These are phyloP conservation scores for Eupithecia insigniata DNA, from an alignment of 2,888 invertebrate species.

Conservation along the genomic window DNA sequence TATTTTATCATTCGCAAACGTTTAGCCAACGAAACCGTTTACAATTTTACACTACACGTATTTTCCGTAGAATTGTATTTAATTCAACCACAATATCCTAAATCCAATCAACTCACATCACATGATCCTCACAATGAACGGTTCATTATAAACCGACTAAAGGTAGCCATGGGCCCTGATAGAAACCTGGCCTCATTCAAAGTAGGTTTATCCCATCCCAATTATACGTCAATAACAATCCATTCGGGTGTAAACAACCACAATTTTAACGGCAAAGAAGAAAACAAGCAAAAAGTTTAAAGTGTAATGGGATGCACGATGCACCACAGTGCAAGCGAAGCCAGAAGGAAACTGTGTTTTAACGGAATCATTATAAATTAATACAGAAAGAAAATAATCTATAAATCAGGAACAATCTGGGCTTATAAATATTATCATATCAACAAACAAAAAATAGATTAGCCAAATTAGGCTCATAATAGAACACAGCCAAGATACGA, in stretches of 20 bases:
- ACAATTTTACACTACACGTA: slow-evolving; percentile 15
- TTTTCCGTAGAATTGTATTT: slow-evolving; percentile 14
- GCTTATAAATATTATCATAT: background rate
- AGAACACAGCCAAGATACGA: slow-evolving; percentile 9
- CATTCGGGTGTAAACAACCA: slow-evolving; percentile 67
- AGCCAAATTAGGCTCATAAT: slow-evolving; percentile 10
- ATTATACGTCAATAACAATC: slow-evolving; percentile 65
- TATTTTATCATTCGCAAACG: background rate
- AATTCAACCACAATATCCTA: slow-evolving; percentile 21
- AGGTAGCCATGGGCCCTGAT: slow-evolving; percentile 15
- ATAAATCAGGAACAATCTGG: background rate
- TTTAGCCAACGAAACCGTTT: background rate
- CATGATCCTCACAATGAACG: background rate
- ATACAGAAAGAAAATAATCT: background rate
- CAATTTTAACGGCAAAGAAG: slow-evolving; percentile 56
- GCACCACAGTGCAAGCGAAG: slow-evolving; percentile 30
- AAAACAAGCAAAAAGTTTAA: slow-evolving; percentile 53
- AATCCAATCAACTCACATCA: slow-evolving; percentile 22
- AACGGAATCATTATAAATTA: background rate
- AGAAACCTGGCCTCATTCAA: slow-evolving; percentile 29
- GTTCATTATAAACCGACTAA: slow-evolving; percentile 22
- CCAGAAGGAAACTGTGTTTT: slow-evolving; percentile 22
- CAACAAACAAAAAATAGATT: background rate
- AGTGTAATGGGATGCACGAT: slow-evolving; percentile 40
- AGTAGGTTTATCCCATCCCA: slow-evolving; percentile 49